Evolutionary conservation across 2,888 invertebrate genomes (phyloP).

Genomic region (Athalia circularis): DNA sequence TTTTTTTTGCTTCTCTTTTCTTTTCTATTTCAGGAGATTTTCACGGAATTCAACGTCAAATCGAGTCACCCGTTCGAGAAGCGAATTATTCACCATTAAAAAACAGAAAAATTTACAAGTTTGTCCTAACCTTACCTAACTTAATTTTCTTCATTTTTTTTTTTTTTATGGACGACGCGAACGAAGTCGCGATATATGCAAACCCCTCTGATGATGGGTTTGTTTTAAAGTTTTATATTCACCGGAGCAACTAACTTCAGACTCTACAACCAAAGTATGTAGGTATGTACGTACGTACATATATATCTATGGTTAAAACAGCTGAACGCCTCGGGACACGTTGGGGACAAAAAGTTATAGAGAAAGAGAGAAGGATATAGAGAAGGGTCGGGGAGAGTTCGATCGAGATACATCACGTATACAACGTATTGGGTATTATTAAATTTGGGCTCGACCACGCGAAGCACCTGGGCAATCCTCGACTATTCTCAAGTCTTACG

Average conservation of each 20-base stretch:
- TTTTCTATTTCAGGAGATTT: not conserved
- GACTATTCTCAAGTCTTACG: constrained; percentile 32
- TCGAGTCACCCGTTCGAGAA: not conserved
- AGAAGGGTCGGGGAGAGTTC: constrained; percentile 17
- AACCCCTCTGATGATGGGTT: constrained; percentile 8
- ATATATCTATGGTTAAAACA: too few relatives aligned
- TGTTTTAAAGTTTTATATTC: constrained; percentile 28
- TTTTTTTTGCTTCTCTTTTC: not conserved
- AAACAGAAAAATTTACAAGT: too few relatives aligned
- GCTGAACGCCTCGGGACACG: constrained; percentile 32
- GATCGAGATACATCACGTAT: constrained; percentile 45
- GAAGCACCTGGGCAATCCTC: constrained; percentile 41
- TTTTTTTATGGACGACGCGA: not conserved
- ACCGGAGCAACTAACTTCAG: constrained; percentile 27
- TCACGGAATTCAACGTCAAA: constrained; percentile 6
- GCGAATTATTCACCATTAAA: too few relatives aligned
- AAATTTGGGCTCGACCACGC: constrained; percentile 38
- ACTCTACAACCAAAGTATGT: not conserved
- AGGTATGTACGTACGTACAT: too few relatives aligned
- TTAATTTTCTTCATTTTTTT: not conserved
- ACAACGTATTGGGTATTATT: constrained; percentile 36
- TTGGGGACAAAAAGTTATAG: not conserved
- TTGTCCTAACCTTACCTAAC: not conserved
- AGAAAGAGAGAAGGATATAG: too few relatives aligned
- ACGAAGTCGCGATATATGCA: not conserved